Base-by-base conservation (phyloP, 2,888 invertebrate genomes). In the Ectropis crepuscularia region DNA sequence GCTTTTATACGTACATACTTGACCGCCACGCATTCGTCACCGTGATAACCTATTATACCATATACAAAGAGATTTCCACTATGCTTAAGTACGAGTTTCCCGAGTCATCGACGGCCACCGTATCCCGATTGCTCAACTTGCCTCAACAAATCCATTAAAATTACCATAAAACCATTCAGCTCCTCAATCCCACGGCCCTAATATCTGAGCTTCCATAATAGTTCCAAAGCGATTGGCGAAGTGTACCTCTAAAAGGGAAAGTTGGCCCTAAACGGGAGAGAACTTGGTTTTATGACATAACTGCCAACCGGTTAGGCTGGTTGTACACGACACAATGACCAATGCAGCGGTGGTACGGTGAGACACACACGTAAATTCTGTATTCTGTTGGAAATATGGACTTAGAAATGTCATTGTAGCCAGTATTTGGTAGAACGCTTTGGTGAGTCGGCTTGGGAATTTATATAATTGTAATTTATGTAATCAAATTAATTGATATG, bases 271-370 rank as follows among this genome's bases (percentile, higher is more conserved):
- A 69, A 65, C 57, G 57, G 47, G 63, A 57, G 49, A 57, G 48
- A 68, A 68, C 65, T 74, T 70, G 64, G 67, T 74, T 72, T 75
- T 68, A 75, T 69, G 77, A 74, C 71, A 70, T 70, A 73, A 68
- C 62, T 63, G 63, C 43, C 50, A 61, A 71, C 62, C 55, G 67
- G 71, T 67, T 61, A 59, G 61, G 61, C 62, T 53, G 53, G 65
- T 68, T 49, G 11, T 41, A 61, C 63, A 65, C 61, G 46, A 37
- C 0, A 9, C 43, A 51, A 54, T 47, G 12, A 10, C 45, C 51
- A 48, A 6, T 48, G 38, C n/a, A 46, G 49, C 41, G 10, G 16
- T 43, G 38, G 10, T 6, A 48, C 39, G 8, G 8, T 2, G 16
- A 5, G 0, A 43, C 5, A 10, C 11, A n/a, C 10, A 10, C 28